Evolutionary conservation across 1,140 invertebrate species (phyloP).

Genomic region (Drosophila bocqueti): DNA sequence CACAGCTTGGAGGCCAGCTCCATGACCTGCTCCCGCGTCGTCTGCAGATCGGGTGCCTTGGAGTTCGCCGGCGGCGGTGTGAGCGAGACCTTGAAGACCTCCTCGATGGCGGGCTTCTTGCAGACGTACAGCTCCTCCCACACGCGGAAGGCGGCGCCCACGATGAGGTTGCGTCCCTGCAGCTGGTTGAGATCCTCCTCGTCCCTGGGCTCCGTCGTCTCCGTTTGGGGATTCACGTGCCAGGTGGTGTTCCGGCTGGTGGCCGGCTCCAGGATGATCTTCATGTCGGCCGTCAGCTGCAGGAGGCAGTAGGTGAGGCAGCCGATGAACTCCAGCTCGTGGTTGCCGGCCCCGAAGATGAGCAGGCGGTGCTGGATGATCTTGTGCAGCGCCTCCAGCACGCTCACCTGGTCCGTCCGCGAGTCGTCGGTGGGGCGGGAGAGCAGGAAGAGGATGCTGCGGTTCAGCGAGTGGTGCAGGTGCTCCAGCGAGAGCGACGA

Average conservation of each 20-base stretch:
- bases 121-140: slow-evolving; percentile 99
- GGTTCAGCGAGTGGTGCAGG: slow-evolving; percentile 96
- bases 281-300: slow-evolving; percentile 96
- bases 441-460: slow-evolving; percentile 96
- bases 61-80: slow-evolving; percentile 89
- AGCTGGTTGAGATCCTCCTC: slow-evolving; percentile 91
- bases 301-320: slow-evolving; percentile 98
- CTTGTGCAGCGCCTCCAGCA: slow-evolving; percentile 97
- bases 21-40: slow-evolving; percentile 93
- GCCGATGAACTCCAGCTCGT: slow-evolving; percentile 97
- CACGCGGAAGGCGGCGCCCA: slow-evolving; percentile 95
- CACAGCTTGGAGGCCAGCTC: slow-evolving; percentile 95
- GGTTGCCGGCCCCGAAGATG: slow-evolving; percentile 97
- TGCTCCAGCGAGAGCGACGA: slow-evolving; percentile 92
- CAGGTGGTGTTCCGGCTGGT: slow-evolving; percentile 90
- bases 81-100: slow-evolving; percentile 95
- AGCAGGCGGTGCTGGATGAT: slow-evolving; percentile 92
- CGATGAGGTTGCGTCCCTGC: slow-evolving; percentile 94
- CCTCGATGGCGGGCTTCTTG: slow-evolving; percentile 97
- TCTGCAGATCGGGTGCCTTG: slow-evolving; percentile 92
- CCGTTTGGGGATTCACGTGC: slow-evolving; percentile 93
- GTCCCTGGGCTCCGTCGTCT: slow-evolving; percentile 89
- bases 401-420: slow-evolving; percentile 95
- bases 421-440: slow-evolving; percentile 95
- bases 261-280: slow-evolving; percentile 92